These are phyloP conservation scores for Selene dorsalis DNA, from an alignment of 2,797 vertebrate species.

Conservation along the genomic window DNA sequence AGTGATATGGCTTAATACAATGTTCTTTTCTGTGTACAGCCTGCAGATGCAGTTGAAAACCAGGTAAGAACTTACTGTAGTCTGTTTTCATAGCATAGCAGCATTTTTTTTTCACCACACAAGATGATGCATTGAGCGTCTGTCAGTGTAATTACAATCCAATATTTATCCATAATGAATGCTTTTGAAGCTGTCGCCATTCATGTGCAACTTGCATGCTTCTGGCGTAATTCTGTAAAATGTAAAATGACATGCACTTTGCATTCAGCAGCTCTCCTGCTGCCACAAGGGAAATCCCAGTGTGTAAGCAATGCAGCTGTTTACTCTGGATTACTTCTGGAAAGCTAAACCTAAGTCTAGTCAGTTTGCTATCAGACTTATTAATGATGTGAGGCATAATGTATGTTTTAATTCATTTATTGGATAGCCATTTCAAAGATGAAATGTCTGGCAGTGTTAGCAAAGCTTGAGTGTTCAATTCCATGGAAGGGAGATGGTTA, in stretches of 20 bases:
- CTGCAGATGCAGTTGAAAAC: constrained; percentile 76
- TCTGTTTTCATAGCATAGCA: neutral
- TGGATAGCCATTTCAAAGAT: constrained; percentile 3
- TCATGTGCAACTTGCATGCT: neutral
- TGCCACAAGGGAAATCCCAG: neutral
- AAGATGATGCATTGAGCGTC: neutral
- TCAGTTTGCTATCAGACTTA: neutral
- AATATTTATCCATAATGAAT: neutral
- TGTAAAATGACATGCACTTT: neutral
- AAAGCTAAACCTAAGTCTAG: neutral
- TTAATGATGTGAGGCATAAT: neutral
- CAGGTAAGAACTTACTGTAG: constrained; percentile 72
- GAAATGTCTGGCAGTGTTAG: neutral
- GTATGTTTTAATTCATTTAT: neutral
- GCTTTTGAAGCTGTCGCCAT: neutral
- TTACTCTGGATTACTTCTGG: neutral
- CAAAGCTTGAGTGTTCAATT: neutral
- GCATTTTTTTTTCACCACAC: no score
- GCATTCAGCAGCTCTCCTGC: neutral
- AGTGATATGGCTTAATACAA: constrained; percentile 18
- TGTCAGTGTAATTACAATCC: neutral
- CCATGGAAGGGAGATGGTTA: neutral
- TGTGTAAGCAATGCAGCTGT: neutral
- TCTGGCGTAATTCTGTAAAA: neutral
- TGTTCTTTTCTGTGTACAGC: constrained; percentile 70